Base-by-base conservation (phyloP, 2,888 invertebrate genomes). In the Drosophila mercatorum region DNA sequence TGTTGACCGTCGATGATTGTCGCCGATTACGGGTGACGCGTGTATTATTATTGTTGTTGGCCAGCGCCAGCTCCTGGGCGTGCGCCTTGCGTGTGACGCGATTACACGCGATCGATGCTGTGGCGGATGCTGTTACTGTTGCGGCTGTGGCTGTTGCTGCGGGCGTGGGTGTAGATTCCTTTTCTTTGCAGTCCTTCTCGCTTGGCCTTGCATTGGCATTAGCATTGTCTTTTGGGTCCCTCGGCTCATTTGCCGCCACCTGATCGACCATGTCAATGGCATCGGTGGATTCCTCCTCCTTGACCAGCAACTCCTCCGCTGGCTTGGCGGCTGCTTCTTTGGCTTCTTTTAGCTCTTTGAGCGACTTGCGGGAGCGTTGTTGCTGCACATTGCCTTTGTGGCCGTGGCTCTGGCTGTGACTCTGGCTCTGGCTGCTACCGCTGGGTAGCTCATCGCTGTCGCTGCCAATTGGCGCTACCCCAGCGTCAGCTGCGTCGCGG, bases 51-150 rank as follows among this genome's bases (percentile, higher is more conserved):
- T 34, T 64, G 11, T 28, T 71, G 52, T 61, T 79, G 46, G 77
- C 77, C 80, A 78, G 5, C 3, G 81, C 86, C 65, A 89, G 87
- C 68, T 92, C 91, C 73, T 90, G 86, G 26, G 90, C 92, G 11
- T 90, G 80, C 0, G 92, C 80, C 53, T 92, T 92, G 47, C 92
- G 92, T 10, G 92, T 92, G 10, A 91, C 80, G n/a, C 92, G 83
- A 60, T 92, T 92, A 49, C 86, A 83, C 41, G 67, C 58, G 7
- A 46, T 60, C 10, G 68, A 34, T 5, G 73, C 26, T 5, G 69
- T n/a, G n/a, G 74, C 17, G 28, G 80, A 28, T 8, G 68, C 8
- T 34, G 81, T 26, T 0, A 62, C 31, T 3, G 68, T 6, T 28
- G 36, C 7, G 38, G 36, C 3, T 34, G 57, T 2, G 5, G 44